These are phyloP conservation scores for Drosophila repleta DNA, from an alignment of 1,140 invertebrate species.

Conservation along the genomic window DNA sequence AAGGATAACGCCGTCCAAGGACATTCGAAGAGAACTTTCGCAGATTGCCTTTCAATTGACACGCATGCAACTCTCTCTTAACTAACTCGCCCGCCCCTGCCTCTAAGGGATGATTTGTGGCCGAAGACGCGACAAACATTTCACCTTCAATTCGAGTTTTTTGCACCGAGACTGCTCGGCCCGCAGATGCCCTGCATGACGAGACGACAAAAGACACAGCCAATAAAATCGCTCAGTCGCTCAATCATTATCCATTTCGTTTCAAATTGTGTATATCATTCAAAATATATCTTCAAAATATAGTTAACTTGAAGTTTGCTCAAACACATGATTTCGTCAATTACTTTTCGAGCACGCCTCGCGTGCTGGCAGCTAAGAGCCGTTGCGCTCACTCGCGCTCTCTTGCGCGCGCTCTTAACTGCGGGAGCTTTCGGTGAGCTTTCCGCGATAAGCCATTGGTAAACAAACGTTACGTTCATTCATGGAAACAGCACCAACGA, in stretches of 20 bases:
- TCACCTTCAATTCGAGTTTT: background rate
- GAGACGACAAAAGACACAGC: no score
- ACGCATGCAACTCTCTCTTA: constrained; percentile 31
- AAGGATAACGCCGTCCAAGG: constrained; percentile 58
- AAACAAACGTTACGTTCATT: constrained; percentile 79
- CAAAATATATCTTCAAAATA: no score
- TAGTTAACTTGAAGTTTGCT: no score
- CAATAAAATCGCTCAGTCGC: background rate
- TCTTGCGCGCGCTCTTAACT: constrained; percentile 15
- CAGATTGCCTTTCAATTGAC: constrained; percentile 14
- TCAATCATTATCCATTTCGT: no score
- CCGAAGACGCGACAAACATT: constrained; percentile 9
- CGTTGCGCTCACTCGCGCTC: constrained; percentile 17
- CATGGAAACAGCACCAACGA: constrained; percentile 72
- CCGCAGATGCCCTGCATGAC: background rate
- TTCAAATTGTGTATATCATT: no score
- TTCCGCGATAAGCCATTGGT: constrained; percentile 61
- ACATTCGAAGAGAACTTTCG: constrained; percentile 44
- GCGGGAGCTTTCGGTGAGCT: constrained; percentile 30
- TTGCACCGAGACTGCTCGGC: background rate
- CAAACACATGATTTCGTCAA: no score
- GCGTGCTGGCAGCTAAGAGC: constrained; percentile 11
- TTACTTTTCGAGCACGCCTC: constrained; percentile 9
- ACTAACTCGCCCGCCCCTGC: background rate
- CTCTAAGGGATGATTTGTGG: constrained; percentile 23